Conservation (phyloP, 2,888 invertebrate genomes). For the Parelbella ahira region DNA sequence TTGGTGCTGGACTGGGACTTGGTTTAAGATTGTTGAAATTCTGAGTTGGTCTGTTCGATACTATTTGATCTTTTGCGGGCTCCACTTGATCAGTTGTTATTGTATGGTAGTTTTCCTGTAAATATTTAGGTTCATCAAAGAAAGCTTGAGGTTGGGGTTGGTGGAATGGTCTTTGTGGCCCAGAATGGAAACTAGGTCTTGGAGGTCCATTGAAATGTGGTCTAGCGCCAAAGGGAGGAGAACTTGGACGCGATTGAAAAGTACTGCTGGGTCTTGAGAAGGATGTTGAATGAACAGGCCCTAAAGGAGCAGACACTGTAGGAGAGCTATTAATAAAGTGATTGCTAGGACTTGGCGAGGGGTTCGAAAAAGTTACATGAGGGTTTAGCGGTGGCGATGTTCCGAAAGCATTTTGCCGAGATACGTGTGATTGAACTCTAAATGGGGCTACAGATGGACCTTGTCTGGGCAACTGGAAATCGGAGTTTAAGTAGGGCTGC, state of each 20-base stretch:
- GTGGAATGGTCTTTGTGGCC: slow-evolving; percentile 78
- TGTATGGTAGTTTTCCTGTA: slow-evolving; percentile 77
- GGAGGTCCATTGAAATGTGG: slow-evolving; percentile 67
- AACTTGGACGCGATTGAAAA: slow-evolving; percentile 55
- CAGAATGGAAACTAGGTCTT: slow-evolving; percentile 66
- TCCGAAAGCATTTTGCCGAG: slow-evolving; percentile 57
- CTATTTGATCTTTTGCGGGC: slow-evolving; percentile 61
- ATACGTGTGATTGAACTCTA: slow-evolving; percentile 49
- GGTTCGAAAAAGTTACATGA: slow-evolving; percentile 51
- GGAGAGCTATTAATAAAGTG: slow-evolving; percentile 52
- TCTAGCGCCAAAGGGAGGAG: slow-evolving; percentile 51
- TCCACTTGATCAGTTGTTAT: slow-evolving; percentile 74
- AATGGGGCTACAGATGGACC: slow-evolving; percentile 63
- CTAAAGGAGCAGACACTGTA: slow-evolving; percentile 53
- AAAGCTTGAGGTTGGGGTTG: slow-evolving; percentile 59
- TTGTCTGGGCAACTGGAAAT: slow-evolving; percentile 70
- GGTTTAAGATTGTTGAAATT: slow-evolving; percentile 55
- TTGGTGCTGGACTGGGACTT: slow-evolving; percentile 53
- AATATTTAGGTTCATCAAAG: slow-evolving; percentile 74
- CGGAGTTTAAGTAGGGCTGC: slow-evolving; percentile 59
- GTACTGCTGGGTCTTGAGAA: slow-evolving; percentile 56
- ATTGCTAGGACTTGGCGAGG: slow-evolving; percentile 47
- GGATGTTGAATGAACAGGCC: slow-evolving; percentile 49
- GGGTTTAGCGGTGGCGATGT: slow-evolving; percentile 48
- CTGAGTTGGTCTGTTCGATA: slow-evolving; percentile 56